These are phyloP conservation scores for Gymnothorax javanicus DNA, from an alignment of 2,797 vertebrate species.

Conservation along the genomic window DNA sequence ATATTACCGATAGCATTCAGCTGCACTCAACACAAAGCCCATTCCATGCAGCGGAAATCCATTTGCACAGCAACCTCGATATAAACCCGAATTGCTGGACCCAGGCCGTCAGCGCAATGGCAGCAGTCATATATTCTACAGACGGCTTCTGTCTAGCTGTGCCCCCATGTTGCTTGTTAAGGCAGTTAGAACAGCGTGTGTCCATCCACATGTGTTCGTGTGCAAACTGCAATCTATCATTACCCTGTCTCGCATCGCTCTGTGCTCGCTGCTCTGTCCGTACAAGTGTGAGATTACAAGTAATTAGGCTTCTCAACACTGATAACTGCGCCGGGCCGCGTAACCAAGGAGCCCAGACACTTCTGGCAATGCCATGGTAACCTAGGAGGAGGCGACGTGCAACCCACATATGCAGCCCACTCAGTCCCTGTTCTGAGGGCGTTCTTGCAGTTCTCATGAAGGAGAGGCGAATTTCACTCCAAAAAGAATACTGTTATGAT, in stretches of 20 bases:
- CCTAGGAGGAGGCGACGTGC: neutral
- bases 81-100: neutral
- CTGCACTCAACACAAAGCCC: neutral
- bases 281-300: neutral
- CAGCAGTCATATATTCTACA: neutral
- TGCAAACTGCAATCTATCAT: neutral
- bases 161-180: neutral
- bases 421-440: neutral
- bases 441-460: conserved; percentile 5
- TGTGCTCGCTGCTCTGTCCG: neutral
- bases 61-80: neutral
- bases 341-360: neutral
- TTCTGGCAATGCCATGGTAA: neutral
- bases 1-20: neutral
- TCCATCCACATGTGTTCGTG: neutral
- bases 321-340: neutral
- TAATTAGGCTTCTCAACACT: neutral
- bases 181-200: neutral
- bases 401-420: neutral
- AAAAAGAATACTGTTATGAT: neutral
- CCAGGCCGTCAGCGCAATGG: neutral
- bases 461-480: neutral
- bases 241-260: neutral
- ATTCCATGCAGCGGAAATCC: neutral
- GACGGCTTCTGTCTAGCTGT: neutral